Evolutionary conservation across 92 coral and sea anemone species (phyloP).

Genomic region (Chrysogorgia sp.): DNA sequence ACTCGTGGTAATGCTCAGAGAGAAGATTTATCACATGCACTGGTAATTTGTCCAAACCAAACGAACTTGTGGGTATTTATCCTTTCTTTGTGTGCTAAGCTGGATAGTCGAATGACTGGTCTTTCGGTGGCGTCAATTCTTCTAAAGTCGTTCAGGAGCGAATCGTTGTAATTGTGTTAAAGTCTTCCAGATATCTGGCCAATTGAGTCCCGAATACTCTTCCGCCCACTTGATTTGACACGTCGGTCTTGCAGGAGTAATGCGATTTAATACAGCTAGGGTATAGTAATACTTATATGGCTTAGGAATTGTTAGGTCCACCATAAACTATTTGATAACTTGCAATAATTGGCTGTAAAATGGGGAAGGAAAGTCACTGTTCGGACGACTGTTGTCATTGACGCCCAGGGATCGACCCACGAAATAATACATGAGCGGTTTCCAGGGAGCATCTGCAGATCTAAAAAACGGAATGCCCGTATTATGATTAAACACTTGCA

Average conservation of each 20-base stretch:
- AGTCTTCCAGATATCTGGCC: slow-evolving; percentile 38
- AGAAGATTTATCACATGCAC: no score
- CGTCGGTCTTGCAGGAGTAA: background rate
- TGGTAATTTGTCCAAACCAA: no score
- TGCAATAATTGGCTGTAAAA: background rate
- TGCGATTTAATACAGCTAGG: background rate
- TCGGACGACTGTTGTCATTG: background rate
- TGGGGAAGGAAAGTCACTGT: background rate
- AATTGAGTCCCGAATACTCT: background rate
- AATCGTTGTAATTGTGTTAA: background rate
- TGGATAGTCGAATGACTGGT: no score
- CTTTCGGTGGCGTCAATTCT: no score
- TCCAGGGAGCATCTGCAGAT: background rate
- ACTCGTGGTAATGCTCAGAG: no score
- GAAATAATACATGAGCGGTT: background rate
- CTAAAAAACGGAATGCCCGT: background rate
- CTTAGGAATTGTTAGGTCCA: background rate
- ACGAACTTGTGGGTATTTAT: no score
- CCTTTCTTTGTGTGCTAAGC: no score
- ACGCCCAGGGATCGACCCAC: background rate
- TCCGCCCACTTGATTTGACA: background rate
- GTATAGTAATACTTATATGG: background rate
- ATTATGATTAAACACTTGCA: background rate
- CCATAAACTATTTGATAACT: background rate
- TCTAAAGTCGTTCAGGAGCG: no score